Evolutionary conservation across 2,888 invertebrate species (phyloP).

Genomic region (Ceraclea dissimilis): DNA sequence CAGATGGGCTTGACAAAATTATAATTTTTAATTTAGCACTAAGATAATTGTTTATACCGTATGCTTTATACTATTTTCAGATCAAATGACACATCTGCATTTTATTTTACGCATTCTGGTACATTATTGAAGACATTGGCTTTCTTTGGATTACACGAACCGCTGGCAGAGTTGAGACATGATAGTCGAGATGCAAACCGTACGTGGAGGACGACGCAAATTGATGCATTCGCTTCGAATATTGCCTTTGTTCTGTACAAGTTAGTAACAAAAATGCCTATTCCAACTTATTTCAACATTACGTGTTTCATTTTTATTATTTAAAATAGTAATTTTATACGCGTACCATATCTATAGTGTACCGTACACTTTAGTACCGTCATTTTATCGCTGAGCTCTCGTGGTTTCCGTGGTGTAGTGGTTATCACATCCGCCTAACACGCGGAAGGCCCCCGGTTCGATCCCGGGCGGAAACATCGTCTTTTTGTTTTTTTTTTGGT

Average conservation of each 20-base stretch:
- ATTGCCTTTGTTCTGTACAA: slow-evolving; percentile 66
- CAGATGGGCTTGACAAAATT: too few relatives aligned
- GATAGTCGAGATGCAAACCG: slow-evolving; percentile 41
- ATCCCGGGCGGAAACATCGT: slow-evolving; percentile 29
- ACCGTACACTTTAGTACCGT: background rate
- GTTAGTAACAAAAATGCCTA: slow-evolving; percentile 42
- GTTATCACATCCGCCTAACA: slow-evolving; percentile 83
- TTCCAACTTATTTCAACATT: background rate
- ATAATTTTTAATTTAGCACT: too few relatives aligned
- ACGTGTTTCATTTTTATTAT: slow-evolving; percentile 26
- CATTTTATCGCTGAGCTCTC: background rate
- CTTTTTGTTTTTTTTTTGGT: slow-evolving; percentile 18
- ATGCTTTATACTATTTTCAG: background rate
- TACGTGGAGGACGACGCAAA: slow-evolving; percentile 53
- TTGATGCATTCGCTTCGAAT: slow-evolving; percentile 75
- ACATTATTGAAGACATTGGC: slow-evolving; percentile 69
- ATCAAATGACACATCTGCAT: slow-evolving; percentile 37
- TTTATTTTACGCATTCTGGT: slow-evolving; percentile 79
- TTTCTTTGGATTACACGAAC: slow-evolving; percentile 65
- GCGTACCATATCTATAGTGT: background rate
- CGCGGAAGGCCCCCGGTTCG: slow-evolving; percentile 30
- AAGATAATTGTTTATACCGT: too few relatives aligned
- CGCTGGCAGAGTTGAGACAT: slow-evolving; percentile 52
- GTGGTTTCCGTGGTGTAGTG: slow-evolving; percentile 79
- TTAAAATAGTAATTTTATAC: slow-evolving; percentile 18